Evolutionary conservation across 2,888 invertebrate species (phyloP), one percentile per base, ranked within the genome.

Genomic region (Melanargia galathea): DNA sequence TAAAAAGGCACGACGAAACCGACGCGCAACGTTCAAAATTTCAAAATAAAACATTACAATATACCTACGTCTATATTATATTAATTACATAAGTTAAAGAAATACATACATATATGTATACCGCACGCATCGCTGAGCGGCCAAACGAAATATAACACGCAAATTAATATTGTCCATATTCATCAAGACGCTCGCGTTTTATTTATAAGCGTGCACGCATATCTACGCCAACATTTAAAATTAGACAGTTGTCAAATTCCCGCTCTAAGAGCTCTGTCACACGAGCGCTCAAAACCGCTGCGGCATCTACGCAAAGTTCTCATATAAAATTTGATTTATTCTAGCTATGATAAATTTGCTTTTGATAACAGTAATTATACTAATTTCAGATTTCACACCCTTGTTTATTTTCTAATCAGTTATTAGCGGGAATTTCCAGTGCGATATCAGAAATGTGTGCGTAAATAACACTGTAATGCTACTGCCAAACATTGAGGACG

Each of bases 201-300:
- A 43, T 43, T 43, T 43, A 43, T 43, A 7, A 7, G 24, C 24
- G 48, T 24, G 48, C n/a, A 7, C 48, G 48, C 24, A 13, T n/a
- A 24, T 26, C 24, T 43, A 18, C 16, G 16, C 87, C 87, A 87
- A 84, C 75, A 77, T 76, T 79, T 87, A 87, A 82, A 82, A 85
- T 84, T 87, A 87, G 84, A 78, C 73, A 43, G 33, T 81, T 83
- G 83, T 86, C 83, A 83, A 83, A 84, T 79, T 75, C 75, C 73
- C 56, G 57, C 55, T 64, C 24, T 57, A 24, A 48, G 24, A 48
- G 24, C 6, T 48, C 48, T 48, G 3, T 48, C 48, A 48, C n/a
- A 48, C 48, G 7, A 3, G 24, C 16, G 18, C 1, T 2, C 43
- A 2, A 43, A 18, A 43, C 7, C 8, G 43, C 43, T 43, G 43